Evolutionary conservation across 2,888 invertebrate genomes (phyloP).

Genomic region (Prosopocoilus inquinatus): DNA sequence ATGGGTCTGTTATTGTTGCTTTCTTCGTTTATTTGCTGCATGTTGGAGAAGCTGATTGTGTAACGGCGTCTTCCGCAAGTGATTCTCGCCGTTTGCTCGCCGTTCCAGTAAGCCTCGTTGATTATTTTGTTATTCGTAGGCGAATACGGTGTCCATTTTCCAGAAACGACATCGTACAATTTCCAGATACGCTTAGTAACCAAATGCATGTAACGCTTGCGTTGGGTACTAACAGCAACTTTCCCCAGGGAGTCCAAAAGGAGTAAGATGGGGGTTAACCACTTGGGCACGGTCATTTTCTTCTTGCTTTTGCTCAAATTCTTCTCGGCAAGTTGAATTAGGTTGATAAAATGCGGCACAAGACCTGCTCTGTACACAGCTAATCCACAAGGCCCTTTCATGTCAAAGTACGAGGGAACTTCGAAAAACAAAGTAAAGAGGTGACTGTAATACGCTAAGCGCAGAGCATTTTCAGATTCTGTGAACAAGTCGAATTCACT

Average conservation of each 20-base stretch:
- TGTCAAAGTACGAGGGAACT: conserved; percentile 56
- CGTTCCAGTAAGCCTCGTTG: conserved; percentile 74
- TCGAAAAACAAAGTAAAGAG: conserved; percentile 70
- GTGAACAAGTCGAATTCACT: conserved; percentile 16
- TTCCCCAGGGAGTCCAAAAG: conserved; percentile 77
- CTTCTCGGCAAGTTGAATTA: conserved; percentile 45
- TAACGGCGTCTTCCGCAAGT: conserved; percentile 73
- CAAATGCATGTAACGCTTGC: conserved; percentile 63
- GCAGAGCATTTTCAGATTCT: conserved; percentile 52
- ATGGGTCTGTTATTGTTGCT: conserved; percentile 80
- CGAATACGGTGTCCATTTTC: conserved; percentile 76
- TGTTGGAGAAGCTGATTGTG: conserved; percentile 73
- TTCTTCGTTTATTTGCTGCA: conserved; percentile 83
- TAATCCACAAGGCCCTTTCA: conserved; percentile 65
- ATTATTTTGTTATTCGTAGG: conserved; percentile 70
- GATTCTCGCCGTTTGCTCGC: conserved; percentile 67
- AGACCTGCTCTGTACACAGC: conserved; percentile 48
- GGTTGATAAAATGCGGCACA: conserved; percentile 42
- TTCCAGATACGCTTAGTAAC: conserved; percentile 68
- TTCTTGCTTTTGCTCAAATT: conserved; percentile 29
- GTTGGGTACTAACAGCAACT: conserved; percentile 65
- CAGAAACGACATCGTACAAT: conserved; percentile 80
- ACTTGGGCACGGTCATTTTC: conserved; percentile 59
- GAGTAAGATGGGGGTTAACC: conserved; percentile 73
- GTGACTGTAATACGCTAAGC: conserved; percentile 69